These are phyloP conservation scores for Enteromius anoplus DNA, from an alignment of 2,797 vertebrate species.

Conservation along the genomic window DNA sequence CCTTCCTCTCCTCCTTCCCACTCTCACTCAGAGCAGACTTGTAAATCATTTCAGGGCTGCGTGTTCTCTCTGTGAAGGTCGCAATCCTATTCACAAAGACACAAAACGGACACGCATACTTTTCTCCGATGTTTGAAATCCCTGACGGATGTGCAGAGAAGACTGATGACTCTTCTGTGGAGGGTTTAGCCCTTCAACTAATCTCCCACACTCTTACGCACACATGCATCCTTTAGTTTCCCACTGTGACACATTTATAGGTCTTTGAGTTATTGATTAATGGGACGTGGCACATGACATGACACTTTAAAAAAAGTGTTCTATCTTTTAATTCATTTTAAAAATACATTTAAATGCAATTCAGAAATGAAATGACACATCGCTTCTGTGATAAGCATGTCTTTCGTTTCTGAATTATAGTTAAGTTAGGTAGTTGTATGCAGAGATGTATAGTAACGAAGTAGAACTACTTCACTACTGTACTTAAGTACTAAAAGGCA, in stretches of 20 bases:
- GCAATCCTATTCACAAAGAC: slow-evolving; percentile 37
- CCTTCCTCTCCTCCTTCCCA: slow-evolving; percentile 2
- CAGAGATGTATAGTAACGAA: no score
- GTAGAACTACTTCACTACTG: no score
- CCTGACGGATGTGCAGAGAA: slow-evolving; percentile 71
- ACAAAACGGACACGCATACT: slow-evolving; percentile 42
- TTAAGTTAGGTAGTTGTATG: neutral
- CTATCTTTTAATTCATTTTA: neutral
- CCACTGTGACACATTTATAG: slow-evolving; percentile 25
- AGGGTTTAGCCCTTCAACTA: slow-evolving; percentile 56
- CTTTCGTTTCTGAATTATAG: neutral
- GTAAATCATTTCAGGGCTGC: slow-evolving; percentile 48
- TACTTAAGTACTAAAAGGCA: no score
- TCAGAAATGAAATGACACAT: neutral
- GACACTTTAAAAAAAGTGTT: no score
- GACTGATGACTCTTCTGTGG: slow-evolving; percentile 75
- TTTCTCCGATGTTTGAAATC: slow-evolving; percentile 37
- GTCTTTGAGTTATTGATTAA: slow-evolving; percentile 1
- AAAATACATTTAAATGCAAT: neutral
- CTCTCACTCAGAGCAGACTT: slow-evolving; percentile 34
- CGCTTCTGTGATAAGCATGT: neutral
- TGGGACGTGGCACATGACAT: neutral
- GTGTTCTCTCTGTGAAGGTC: slow-evolving; percentile 43
- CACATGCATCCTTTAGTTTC: neutral
- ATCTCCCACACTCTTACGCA: slow-evolving; percentile 19